Evolutionary conservation across 2,888 invertebrate species (phyloP).

Genomic region (Sipha maydis): DNA sequence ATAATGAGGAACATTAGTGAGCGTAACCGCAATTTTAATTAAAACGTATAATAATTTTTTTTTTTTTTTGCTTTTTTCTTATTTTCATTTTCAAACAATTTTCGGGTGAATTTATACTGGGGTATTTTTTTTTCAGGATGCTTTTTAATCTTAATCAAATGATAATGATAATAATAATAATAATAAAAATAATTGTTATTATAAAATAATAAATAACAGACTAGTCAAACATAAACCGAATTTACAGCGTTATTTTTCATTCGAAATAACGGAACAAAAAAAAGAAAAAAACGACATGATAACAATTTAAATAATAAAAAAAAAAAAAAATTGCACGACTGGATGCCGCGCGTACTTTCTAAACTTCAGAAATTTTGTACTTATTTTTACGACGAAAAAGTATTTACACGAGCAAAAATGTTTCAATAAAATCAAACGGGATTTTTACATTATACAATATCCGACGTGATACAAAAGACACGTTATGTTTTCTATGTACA

Average conservation of each 20-base stretch:
- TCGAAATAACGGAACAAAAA: constrained; percentile 43
- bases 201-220: constrained; percentile 61
- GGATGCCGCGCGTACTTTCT: background rate
- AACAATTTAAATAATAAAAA: constrained; percentile 6
- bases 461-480: background rate
- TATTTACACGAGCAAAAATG: constrained; percentile 30
- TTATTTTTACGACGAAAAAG: constrained; percentile 34
- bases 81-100: constrained; percentile 36
- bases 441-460: constrained; percentile 2
- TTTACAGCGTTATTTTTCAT: constrained; percentile 43
- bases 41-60: constrained; percentile 29
- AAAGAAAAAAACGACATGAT: constrained; percentile 23
- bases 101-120: constrained; percentile 26
- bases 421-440: background rate
- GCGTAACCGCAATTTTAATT: constrained; percentile 53
- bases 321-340: constrained; percentile 35
- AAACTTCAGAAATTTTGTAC: constrained; percentile 49
- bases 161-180: constrained; percentile 50
- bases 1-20: constrained; percentile 61
- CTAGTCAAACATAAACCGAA: constrained; percentile 61
- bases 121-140: constrained; percentile 5
- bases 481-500: background rate
- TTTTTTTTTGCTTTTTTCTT: constrained; percentile 13
- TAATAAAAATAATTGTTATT: constrained; percentile 39
- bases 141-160: constrained; percentile 29